phyloP scores from a whole-genome alignment of 2,113 vertebrate genomes.

The Corydoras sp. region DNA sequence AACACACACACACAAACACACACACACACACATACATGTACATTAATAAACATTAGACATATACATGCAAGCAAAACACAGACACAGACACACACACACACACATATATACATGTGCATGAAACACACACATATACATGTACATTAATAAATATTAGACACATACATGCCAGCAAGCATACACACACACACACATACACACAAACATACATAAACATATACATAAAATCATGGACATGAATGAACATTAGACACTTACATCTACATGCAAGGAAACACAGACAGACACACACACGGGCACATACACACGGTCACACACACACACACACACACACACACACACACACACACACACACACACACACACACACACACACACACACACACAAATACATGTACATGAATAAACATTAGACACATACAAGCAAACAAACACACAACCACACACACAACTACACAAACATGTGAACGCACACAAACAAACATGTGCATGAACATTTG shows the following conservation, averaged over 20 bases:
- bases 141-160: too few relatives aligned
- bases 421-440: background rate
- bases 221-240: background rate
- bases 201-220: constrained; percentile 6
- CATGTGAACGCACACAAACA: background rate
- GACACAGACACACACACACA: too few relatives aligned
- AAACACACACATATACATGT: too few relatives aligned
- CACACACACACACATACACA: background rate
- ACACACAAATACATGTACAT: background rate
- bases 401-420: too few relatives aligned
- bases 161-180: too few relatives aligned
- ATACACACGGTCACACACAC: background rate
- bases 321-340: background rate
- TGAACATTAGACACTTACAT: too few relatives aligned
- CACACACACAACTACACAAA: background rate
- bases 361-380: background rate
- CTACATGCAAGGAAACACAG: too few relatives aligned
- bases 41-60: too few relatives aligned
- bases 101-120: too few relatives aligned
- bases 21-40: background rate
- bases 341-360: constrained; percentile 2
- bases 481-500: background rate
- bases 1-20: constrained; percentile 12
- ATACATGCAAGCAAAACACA: too few relatives aligned
- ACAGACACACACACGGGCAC: background rate